Evolutionary conservation across 2,888 invertebrate genomes (phyloP).

Genomic region (Torymus aiolomorphi): DNA sequence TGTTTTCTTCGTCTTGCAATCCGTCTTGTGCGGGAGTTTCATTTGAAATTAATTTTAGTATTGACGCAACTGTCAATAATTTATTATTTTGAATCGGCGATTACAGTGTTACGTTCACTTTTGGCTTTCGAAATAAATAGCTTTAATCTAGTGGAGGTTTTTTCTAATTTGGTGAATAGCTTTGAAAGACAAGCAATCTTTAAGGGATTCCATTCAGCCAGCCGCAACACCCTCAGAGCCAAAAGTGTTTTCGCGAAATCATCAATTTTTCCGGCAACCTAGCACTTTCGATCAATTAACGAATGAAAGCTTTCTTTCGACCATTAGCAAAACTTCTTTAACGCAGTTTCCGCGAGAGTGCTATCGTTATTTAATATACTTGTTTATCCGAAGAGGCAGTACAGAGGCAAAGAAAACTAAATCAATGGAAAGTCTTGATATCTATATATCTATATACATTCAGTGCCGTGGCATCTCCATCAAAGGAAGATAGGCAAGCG

Average conservation of each 20-base stretch:
- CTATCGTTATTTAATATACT: slow-evolving; percentile 38
- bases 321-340: slow-evolving; percentile 37
- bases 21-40: no score
- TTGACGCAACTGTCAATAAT: no score
- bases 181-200: slow-evolving; percentile 13
- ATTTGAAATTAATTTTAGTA: no score
- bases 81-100: no score
- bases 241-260: slow-evolving; percentile 27
- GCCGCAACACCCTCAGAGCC: neutral
- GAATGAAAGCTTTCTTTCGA: slow-evolving; percentile 31
- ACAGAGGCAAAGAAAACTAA: no score
- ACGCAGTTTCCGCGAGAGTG: neutral
- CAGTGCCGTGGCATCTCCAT: neutral
- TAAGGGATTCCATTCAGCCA: slow-evolving; percentile 1
- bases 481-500: neutral
- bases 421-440: no score
- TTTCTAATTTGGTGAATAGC: neutral
- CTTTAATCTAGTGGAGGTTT: neutral
- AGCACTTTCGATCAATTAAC: slow-evolving; percentile 43
- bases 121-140: no score
- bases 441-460: neutral
- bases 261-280: slow-evolving; percentile 26
- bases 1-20: no score
- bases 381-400: slow-evolving; percentile 10
- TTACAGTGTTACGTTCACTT: no score